Evolutionary conservation across 2,888 invertebrate genomes (phyloP), one percentile per base, ranked within the genome.

Genomic region (Spatulosminthurus flaviceps): DNA sequence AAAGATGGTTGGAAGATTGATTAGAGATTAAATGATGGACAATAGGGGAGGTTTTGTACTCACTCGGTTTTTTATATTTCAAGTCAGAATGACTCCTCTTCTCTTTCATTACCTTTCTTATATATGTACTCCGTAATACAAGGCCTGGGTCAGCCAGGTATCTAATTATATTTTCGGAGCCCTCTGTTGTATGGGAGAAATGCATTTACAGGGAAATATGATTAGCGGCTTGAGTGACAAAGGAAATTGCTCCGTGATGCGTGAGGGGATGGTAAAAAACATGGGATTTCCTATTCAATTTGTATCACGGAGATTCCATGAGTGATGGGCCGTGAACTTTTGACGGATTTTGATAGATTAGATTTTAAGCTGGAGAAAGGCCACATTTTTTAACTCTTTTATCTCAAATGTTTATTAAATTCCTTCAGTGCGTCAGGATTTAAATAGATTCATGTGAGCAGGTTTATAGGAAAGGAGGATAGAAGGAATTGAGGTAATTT

Each of bases 21-120:
- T 77, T 78, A 51, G 69, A 78, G 71, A 78, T 71, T 51, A 71
- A 26, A 16, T 70, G 24, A 78, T 69, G 70, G 77, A 78, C 77
- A 78, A 78, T 71, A 41, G 51, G 71, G n/a, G 61, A 24, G 61
- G 51, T 66, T 77, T 29, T 77, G 66, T 77, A 75, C 29, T 75
- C 75, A 34, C 21, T 34, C 9, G n/a, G 16, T 61, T 64, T 41
- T 73, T 70, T 22, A 16, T 72, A 72, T 43, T 28, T 51, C n/a
- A 11, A 51, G n/a, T 2, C 19, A n/a, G 16, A 16, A 5, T 51
- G 7, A 51, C 51, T 51, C n/a, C 16, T 13, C 51, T 51, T 19
- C n/a, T 51, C 51, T n/a, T 51, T 51, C 51, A n/a, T 51, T 51
- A 51, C n/a, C 5, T 51, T 51, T 51, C 41, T 7, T 41, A 41